Evolutionary conservation across 2,888 invertebrate genomes (phyloP).

Genomic region (Spodoptera littoralis): DNA sequence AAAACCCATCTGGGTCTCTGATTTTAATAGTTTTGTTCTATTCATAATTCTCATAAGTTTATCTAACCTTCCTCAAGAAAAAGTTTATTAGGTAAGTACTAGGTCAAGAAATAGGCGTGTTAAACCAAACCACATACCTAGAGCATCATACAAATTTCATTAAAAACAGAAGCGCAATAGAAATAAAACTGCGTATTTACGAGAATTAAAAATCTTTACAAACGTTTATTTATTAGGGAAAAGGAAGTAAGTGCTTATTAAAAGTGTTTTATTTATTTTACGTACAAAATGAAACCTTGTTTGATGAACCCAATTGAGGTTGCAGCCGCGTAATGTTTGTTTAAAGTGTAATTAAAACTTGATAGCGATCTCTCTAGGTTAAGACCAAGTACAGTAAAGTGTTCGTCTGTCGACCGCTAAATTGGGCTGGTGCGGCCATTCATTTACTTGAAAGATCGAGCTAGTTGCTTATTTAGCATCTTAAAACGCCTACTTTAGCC

Average conservation of each 20-base stretch:
- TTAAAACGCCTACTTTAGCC: constrained; percentile 6
- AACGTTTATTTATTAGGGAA: constrained; percentile 25
- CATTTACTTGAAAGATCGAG: constrained; percentile 22
- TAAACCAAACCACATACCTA: no score
- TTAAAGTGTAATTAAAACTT: constrained; percentile 74
- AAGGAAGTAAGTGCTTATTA: constrained; percentile 59
- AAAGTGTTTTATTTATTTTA: constrained; percentile 64
- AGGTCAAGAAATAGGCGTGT: no score
- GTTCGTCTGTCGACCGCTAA: constrained; percentile 58
- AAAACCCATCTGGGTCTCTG: no score
- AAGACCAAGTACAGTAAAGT: constrained; percentile 73
- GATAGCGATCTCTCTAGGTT: constrained; percentile 84
- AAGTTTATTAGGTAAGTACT: no score
- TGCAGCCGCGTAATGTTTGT: constrained; percentile 65
- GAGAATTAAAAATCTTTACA: constrained; percentile 20
- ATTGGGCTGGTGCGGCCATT: constrained; percentile 51
- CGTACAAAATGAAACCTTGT: constrained; percentile 69
- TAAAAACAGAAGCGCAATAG: no score
- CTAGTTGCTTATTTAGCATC: constrained; percentile 12
- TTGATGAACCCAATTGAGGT: constrained; percentile 71
- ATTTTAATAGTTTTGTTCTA: no score
- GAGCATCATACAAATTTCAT: no score
- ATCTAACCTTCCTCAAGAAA: no score
- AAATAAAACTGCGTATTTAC: not conserved
- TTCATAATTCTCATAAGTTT: no score